These are phyloP conservation scores for Orthosia gothica DNA, from an alignment of 2,888 invertebrate genomes.

Conservation along the genomic window DNA sequence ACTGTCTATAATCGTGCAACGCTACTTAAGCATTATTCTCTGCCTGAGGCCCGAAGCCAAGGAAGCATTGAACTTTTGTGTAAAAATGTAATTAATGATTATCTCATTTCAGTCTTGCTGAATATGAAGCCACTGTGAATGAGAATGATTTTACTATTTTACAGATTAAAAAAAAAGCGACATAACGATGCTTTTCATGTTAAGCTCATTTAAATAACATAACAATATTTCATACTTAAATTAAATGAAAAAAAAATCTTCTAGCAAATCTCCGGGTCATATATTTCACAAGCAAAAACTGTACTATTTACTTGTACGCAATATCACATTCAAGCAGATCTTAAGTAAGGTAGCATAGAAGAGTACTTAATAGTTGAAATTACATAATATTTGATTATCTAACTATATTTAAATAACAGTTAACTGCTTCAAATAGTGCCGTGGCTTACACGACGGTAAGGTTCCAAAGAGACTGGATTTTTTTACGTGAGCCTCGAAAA, in stretches of 20 bases:
- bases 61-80: not conserved
- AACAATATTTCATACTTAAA: conserved; percentile 1
- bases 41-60: not conserved
- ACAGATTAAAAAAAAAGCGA: conserved; percentile 7
- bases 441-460: not conserved
- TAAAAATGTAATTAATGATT: not conserved
- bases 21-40: not conserved
- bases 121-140: conserved; percentile 18
- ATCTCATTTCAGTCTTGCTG: conserved; percentile 39
- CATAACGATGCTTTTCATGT: not conserved
- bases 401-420: conserved; percentile 16
- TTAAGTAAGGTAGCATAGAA: conserved; percentile 33
- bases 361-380: conserved; percentile 14
- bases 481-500: not conserved
- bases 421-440: not conserved
- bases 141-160: not conserved
- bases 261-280: not conserved
- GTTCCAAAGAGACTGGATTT: conserved; percentile 7
- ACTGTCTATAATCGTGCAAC: conserved; percentile 22
- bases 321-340: conserved; percentile 27
- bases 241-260: not conserved
- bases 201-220: not conserved
- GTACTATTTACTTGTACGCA: conserved; percentile 10
- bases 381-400: conserved; percentile 21
- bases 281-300: not conserved